Conservation (phyloP, 64 coral and sea anemone genomes). For the Dendronephthya gigantea region DNA sequence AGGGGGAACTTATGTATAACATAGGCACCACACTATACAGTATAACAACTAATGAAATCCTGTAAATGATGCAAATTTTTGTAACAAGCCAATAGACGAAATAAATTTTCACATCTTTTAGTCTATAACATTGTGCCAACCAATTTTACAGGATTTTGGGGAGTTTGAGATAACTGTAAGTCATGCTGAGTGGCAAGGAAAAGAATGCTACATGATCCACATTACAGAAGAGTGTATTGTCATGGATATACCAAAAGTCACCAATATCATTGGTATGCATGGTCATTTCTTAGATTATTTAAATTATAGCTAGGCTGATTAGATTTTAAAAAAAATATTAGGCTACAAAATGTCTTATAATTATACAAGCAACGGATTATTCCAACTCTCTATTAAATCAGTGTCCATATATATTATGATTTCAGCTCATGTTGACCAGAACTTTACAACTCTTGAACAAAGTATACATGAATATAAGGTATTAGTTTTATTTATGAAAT, state of each 20-base stretch:
- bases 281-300: neutral
- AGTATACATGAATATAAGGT: constrained; percentile 13
- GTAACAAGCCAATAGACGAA: too few species aligned
- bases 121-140: too few species aligned
- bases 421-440: constrained; percentile 6
- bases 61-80: too few species aligned
- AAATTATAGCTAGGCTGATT: too few species aligned
- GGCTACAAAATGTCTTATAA: too few species aligned
- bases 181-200: neutral
- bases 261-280: neutral
- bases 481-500: neutral
- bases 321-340: too few species aligned
- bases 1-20: too few species aligned
- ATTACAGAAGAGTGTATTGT: neutral
- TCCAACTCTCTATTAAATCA: neutral
- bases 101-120: too few species aligned
- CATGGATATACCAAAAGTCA: neutral
- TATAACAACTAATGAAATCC: too few species aligned
- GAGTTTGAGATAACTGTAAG: neutral
- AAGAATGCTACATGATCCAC: neutral
- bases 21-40: too few species aligned
- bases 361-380: too few species aligned
- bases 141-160: neutral
- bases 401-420: neutral
- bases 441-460: neutral